phyloP scores from a whole-genome alignment of 2,888 invertebrate species.

The Sphinx pinastri region DNA sequence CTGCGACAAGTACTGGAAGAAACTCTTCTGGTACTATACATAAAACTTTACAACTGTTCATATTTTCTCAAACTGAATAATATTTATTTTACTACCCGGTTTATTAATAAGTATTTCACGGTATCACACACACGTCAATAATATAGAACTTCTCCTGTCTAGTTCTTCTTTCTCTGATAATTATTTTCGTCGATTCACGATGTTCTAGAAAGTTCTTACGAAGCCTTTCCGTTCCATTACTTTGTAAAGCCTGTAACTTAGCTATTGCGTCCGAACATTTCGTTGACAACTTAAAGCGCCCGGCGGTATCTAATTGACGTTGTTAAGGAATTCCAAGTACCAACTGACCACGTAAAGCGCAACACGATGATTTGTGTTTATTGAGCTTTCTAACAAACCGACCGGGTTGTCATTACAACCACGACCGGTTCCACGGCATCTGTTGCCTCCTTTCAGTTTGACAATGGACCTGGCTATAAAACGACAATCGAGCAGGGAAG shows the following conservation, averaged over 20 bases:
- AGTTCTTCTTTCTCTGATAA: no score
- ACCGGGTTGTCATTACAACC: constrained; percentile 13
- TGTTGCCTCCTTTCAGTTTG: constrained; percentile 6
- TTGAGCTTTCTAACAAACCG: constrained; percentile 24
- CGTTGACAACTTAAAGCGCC: constrained; percentile 19
- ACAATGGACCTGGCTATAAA: constrained; percentile 19
- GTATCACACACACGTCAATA: no score
- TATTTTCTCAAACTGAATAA: no score
- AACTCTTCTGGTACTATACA: no score
- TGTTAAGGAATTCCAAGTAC: constrained; percentile 21
- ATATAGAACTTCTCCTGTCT: no score
- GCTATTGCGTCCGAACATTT: constrained; percentile 19
- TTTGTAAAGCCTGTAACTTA: background rate
- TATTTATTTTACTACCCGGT: no score
- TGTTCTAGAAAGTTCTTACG: background rate
- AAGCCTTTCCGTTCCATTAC: background rate
- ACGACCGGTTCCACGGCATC: constrained; percentile 21
- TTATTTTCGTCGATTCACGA: no score
- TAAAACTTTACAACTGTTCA: no score
- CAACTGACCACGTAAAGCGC: constrained; percentile 20
- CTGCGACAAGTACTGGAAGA: background rate
- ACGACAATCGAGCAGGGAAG: constrained; percentile 8
- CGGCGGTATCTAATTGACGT: constrained; percentile 21
- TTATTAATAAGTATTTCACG: no score
- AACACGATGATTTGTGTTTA: constrained; percentile 24